A percentile compares a stretch with the other conserved stretches of the same genome.
Conservation (phyloP, 2,888 invertebrate species). For the Drosophila neonasuta region DNA sequence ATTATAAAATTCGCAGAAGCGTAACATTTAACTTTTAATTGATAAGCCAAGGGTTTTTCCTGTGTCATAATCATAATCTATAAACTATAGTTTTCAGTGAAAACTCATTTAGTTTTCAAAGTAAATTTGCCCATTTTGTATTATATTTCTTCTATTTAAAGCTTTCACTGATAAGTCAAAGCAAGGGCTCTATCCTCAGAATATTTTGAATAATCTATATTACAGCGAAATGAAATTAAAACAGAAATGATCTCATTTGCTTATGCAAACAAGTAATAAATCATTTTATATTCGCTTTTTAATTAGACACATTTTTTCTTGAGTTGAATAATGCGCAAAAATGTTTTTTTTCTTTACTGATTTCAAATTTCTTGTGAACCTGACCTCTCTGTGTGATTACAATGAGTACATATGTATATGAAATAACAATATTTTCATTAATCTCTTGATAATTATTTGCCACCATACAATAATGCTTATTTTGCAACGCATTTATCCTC, state of each 20-base stretch:
- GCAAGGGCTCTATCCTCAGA: no score
- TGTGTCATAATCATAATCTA: no score
- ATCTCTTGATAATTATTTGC: conserved; percentile 1
- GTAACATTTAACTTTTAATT: no score
- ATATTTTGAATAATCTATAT: conserved; percentile 7
- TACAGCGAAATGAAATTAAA: conserved; percentile 16
- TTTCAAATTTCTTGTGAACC: conserved; percentile 19
- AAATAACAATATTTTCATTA: conserved; percentile 9
- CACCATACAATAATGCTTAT: neutral
- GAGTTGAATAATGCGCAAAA: neutral
- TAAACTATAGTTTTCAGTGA: no score
- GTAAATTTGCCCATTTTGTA: no score
- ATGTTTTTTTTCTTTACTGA: conserved; percentile 14
- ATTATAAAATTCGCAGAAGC: neutral
- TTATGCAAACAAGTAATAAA: conserved; percentile 31
- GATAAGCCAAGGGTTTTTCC: no score
- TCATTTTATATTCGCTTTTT: conserved; percentile 28
- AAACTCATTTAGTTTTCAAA: no score
- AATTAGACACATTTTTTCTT: conserved; percentile 7
- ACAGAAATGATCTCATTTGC: conserved; percentile 50
- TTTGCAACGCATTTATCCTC: neutral
- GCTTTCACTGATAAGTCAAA: conserved; percentile 1
- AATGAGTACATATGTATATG: neutral
- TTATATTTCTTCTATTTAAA: no score
- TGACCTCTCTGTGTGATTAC: conserved; percentile 34